Evolutionary conservation across 2,797 vertebrate genomes (phyloP), one percentile per base, ranked within the genome.

Genomic region (Mormyrus hasselquistii): DNA sequence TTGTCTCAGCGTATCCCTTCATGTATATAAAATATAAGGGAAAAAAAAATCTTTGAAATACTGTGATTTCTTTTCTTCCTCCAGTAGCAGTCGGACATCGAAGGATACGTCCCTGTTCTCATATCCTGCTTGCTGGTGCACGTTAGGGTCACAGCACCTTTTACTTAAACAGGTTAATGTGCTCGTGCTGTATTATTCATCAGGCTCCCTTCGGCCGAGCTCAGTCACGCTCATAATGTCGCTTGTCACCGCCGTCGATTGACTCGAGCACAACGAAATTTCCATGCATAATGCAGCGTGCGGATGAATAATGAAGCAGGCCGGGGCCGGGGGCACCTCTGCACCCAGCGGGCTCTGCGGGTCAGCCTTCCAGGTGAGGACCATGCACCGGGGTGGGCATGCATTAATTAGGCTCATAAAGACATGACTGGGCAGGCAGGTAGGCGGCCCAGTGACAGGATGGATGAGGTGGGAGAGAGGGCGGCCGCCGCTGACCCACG

Each of bases 141-240:
- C 83, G 87, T 90, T 91, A 87, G 85, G 95, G 92, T 95, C 92
- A 92, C 89, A 89, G 92, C 91, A 90, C 93, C 93, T 90, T 94
- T 94, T 95, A 94, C 94, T 95, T 95, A 93, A 93, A 93, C 93
- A 94, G 93, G 95, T 95, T 92, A 94, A 94, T 95, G 95, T 93
- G 92, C 90, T 93, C 87, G 91, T 69, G 53, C 89, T 94, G 89
- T 93, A 93, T 96, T 95, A 95, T 96, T 96, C 92, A 96, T 95
- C 91, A 90, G 90, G 79, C 91, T 95, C 94, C 91, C 92, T 90
- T 88, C 82, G 87, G 87, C 89, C 87, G 19, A 50, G 83, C 82
- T 85, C 34, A 86, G 82, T 53, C 65, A 34, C 59, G 62, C 65
- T 88, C 62, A 90, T 90, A 89, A 90, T 65, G 79, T 25, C 25